Base-by-base conservation (phyloP, 2,888 invertebrate species). In the Cephonodes hylas region DNA sequence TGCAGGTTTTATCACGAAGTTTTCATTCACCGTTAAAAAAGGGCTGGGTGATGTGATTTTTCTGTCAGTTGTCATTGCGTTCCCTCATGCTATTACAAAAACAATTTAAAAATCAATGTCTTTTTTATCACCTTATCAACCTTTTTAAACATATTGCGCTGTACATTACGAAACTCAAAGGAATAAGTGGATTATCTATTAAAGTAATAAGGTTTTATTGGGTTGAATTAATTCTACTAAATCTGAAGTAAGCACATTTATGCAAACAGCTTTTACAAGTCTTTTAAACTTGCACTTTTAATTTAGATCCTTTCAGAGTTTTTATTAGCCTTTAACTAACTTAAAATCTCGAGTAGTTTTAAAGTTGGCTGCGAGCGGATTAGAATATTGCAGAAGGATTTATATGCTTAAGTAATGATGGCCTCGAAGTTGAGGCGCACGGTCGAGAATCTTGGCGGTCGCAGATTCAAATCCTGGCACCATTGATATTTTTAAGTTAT, bases 311-410 rank as follows among this genome's bases (percentile, higher is more conserved):
- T 15, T 25, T 27, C n/a, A 25, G 15, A 25, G 48, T 48, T 48
- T 48, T 48, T 48, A 38, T 38, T 10, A 45, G 48, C 25, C 8
- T 15, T 25, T 25, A 25, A 48, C 15, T 48, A 48, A 15, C 15
- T 48, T 48, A 15, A 48, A 25, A 45, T 25, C 18, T 25, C 3
- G 48, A 27, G 48, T 48, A 27, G 48, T 48, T 48, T 48, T 48
- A 25, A 15, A 15, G n/a, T 25, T 25, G n/a, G 0, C n/a, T n/a
- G 44, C 7, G 10, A 2, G 5, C 2, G 48, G 27, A 27, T 48
- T 46, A 46, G 46, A 46, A 46, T 46, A 46, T 46, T 48, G 25
- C 25, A 46, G n/a, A 23, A n/a, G n/a, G n/a, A n/a, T n/a, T n/a
- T n/a, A n/a, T n/a, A n/a, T n/a, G n/a, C n/a, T n/a, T n/a, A n/a